Conservation (phyloP, 92 coral and sea anemone species). For the Heliopora coerulea region DNA sequence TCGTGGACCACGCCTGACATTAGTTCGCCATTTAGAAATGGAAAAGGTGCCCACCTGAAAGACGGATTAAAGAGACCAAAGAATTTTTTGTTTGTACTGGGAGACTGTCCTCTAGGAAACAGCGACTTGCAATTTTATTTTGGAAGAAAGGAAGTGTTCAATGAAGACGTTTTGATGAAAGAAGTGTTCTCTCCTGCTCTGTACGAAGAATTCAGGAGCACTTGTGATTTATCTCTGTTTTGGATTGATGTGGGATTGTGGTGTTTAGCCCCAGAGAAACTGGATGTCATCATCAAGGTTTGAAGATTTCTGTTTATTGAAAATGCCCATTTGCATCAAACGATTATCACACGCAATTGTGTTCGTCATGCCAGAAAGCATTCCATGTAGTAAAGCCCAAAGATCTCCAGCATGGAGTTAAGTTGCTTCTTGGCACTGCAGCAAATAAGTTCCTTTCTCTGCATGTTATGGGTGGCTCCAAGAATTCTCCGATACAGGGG, state of each 20-base stretch:
- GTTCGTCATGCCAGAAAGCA: too few relatives aligned
- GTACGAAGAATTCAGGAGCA: conserved; percentile 64
- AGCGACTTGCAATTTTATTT: conserved; percentile 16
- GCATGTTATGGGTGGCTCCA: too few relatives aligned
- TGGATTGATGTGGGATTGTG: conserved; percentile 75
- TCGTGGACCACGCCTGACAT: conserved; percentile 83
- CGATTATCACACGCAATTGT: too few relatives aligned
- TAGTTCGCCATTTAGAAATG: conserved; percentile 67
- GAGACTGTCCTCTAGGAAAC: conserved; percentile 65
- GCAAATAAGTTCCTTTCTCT: too few relatives aligned
- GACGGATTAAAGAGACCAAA: conserved; percentile 33
- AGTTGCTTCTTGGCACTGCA: too few relatives aligned
- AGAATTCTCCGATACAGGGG: too few relatives aligned
- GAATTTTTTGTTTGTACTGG: conserved; percentile 74
- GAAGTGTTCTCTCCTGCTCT: conserved; percentile 67
- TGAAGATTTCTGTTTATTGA: too few relatives aligned
- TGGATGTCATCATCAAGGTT: conserved; percentile 13
- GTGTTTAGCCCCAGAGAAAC: conserved; percentile 35
- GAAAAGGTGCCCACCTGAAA: conserved; percentile 21
- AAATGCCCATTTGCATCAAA: too few relatives aligned
- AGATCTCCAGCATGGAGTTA: too few relatives aligned
- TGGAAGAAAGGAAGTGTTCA: neutral
- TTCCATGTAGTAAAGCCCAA: too few relatives aligned
- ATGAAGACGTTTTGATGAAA: conserved; percentile 52
- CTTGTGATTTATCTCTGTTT: conserved; percentile 61